A percentile compares a stretch with the other conserved stretches of the same genome.
Conservation (phyloP, 2,113 vertebrate genomes). For the Poicephalus gulielmi region DNA sequence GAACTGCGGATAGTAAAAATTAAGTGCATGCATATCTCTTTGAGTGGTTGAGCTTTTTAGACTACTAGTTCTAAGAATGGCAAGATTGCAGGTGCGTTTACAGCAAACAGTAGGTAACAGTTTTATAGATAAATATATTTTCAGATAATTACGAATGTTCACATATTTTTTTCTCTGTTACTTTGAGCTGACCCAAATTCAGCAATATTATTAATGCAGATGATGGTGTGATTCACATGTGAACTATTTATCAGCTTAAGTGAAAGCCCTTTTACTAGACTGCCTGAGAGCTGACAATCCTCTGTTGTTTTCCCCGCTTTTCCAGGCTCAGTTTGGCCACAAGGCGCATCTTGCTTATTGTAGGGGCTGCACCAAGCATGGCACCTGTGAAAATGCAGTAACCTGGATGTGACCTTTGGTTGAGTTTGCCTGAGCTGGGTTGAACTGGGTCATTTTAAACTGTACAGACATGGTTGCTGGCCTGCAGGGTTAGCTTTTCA, state of each 20-base stretch:
- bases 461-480: fast-evolving
- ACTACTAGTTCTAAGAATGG: background rate
- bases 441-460: background rate
- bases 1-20: background rate
- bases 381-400: background rate
- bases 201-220: background rate
- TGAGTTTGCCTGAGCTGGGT: background rate
- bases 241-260: background rate
- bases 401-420: background rate
- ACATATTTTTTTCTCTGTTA: background rate
- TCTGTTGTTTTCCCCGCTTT: background rate
- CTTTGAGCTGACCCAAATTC: background rate
- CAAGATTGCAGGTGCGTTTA: background rate
- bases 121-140: background rate
- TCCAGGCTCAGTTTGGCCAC: background rate
- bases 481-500: background rate
- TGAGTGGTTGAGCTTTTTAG: background rate
- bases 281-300: background rate
- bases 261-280: background rate
- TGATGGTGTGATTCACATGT: background rate
- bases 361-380: background rate
- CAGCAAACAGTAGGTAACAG: background rate
- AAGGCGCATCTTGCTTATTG: background rate
- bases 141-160: background rate
- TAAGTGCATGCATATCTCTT: background rate